Evolutionary conservation across 2,888 invertebrate species (phyloP).

Genomic region (Melanotus villosus): DNA sequence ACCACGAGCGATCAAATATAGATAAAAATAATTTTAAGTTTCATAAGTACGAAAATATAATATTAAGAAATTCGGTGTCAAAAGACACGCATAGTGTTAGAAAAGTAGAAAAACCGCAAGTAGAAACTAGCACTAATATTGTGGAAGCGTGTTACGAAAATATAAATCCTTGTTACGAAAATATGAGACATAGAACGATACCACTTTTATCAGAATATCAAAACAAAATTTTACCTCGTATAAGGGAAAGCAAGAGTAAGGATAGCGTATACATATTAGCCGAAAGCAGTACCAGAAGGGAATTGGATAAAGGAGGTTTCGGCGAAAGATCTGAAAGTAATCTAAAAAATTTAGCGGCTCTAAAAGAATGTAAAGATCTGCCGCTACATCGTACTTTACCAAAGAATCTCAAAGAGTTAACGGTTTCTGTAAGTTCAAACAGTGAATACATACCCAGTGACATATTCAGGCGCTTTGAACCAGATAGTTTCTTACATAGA

Average conservation of each 20-base stretch:
- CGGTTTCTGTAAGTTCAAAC: constrained; percentile 50
- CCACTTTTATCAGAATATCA: constrained; percentile 45
- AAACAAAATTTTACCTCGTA: constrained; percentile 23
- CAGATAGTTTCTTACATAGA: constrained; percentile 40
- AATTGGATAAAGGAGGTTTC: constrained; percentile 24
- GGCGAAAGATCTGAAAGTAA: constrained; percentile 39
- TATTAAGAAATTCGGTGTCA: constrained; percentile 34
- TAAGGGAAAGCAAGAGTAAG: constrained; percentile 40
- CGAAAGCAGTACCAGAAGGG: constrained; percentile 13
- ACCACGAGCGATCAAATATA: constrained; percentile 39
- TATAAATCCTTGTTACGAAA: constrained; percentile 38
- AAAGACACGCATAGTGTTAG: constrained; percentile 37
- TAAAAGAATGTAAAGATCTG: constrained; percentile 44
- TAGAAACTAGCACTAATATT: constrained; percentile 32
- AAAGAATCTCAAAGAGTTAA: constrained; percentile 59
- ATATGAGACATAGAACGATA: constrained; percentile 43
- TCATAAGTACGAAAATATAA: constrained; percentile 49
- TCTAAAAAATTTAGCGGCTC: constrained; percentile 24
- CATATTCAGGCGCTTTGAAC: constrained; percentile 42
- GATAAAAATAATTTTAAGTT: constrained; percentile 49
- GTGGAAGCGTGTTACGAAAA: constrained; percentile 37
- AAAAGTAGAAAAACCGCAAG: constrained; percentile 39
- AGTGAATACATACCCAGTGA: constrained; percentile 46
- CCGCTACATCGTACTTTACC: constrained; percentile 60
- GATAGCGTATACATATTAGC: constrained; percentile 29